Evolutionary conservation across 1,140 invertebrate species (phyloP).

Genomic region (Pseudomyrmex gracilis): DNA sequence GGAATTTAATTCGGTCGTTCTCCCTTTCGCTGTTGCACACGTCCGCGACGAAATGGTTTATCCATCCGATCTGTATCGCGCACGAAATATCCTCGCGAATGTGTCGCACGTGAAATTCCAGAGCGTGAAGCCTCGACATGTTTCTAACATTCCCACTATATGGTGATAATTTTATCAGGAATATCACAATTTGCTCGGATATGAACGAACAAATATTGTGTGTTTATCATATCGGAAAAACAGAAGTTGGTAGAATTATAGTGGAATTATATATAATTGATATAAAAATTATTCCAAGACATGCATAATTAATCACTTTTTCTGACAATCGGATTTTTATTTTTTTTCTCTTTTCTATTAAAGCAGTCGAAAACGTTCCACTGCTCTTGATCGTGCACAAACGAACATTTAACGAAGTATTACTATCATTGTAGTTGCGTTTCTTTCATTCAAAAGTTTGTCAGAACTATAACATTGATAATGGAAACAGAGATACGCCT

Average conservation of each 20-base stretch:
- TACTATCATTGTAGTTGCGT: background rate
- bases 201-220: background rate
- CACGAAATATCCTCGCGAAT: constrained; percentile 44
- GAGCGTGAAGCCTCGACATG: background rate
- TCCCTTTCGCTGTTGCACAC: background rate
- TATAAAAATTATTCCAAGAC: too few species aligned
- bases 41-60: constrained; percentile 44
- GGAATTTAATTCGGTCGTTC: constrained; percentile 65
- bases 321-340: background rate
- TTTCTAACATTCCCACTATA: constrained; percentile 4
- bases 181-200: background rate
- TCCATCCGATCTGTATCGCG: constrained; percentile 53
- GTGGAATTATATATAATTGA: too few species aligned
- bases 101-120: background rate
- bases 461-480: background rate
- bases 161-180: constrained; percentile 5
- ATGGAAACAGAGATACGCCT: constrained; percentile 9
- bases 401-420: background rate
- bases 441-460: background rate
- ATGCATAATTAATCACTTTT: background rate
- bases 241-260: background rate
- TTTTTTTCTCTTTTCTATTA: background rate
- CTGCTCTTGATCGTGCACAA: background rate
- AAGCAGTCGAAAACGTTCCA: background rate
- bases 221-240: background rate